These are phyloP conservation scores for Piaya cayana DNA, from an alignment of 2,113 vertebrate species.

Conservation along the genomic window DNA sequence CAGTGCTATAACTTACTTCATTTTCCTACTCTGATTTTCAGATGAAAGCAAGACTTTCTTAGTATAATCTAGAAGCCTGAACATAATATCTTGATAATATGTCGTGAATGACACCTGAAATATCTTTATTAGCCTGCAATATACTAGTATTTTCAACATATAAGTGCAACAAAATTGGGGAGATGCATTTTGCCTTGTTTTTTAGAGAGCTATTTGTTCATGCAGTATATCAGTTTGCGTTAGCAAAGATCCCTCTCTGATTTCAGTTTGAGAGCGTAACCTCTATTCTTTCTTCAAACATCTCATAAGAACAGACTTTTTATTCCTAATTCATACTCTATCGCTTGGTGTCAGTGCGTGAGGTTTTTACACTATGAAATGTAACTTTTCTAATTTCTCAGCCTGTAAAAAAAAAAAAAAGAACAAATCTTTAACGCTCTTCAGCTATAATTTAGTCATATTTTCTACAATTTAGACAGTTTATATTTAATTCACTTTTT, in stretches of 20 bases:
- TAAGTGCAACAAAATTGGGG: conserved; percentile 12
- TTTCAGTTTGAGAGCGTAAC: conserved; percentile 18
- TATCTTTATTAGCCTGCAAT: neutral
- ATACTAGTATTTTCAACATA: neutral
- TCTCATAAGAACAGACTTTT: conserved; percentile 39
- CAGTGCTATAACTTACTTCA: neutral
- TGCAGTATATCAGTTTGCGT: neutral
- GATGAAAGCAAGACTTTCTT: neutral
- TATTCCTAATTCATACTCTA: neutral
- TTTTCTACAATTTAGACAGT: conserved; percentile 23
- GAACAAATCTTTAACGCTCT: conserved; percentile 35
- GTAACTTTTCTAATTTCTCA: conserved; percentile 62
- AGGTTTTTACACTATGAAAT: conserved; percentile 24
- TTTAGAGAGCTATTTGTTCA: conserved; percentile 1
- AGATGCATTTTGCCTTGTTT: conserved; percentile 23
- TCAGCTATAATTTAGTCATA: conserved; percentile 35
- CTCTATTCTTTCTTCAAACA: conserved; percentile 40
- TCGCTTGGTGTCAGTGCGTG: conserved; percentile 33
- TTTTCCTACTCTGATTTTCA: neutral
- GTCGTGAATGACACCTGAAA: conserved; percentile 16
- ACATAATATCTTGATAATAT: conserved; percentile 19
- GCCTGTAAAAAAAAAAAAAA: conserved; percentile 6
- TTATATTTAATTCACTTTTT: neutral
- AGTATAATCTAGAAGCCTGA: neutral
- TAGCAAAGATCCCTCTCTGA: neutral